phyloP scores from a whole-genome alignment of 2,797 vertebrate species.

The Masticophis lateralis region DNA sequence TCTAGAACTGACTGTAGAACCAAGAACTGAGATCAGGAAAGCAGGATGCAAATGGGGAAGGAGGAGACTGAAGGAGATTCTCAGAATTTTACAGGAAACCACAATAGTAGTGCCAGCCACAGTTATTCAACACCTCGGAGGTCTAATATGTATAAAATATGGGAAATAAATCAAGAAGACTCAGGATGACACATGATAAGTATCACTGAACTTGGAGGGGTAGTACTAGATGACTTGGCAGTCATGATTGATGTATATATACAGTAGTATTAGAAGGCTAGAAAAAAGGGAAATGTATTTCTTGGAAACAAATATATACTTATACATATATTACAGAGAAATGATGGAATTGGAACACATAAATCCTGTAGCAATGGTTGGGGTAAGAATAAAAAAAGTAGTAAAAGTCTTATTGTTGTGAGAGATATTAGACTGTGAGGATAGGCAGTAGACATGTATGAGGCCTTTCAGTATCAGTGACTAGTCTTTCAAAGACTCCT shows the following conservation, averaged over 20 bases:
- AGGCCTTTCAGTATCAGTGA: not conserved
- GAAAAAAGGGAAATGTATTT: not conserved
- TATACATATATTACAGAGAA: not conserved
- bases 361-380: not conserved
- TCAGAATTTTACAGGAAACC: not conserved
- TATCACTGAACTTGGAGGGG: not conserved
- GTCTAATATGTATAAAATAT: not conserved
- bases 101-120: not conserved
- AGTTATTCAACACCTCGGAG: not conserved
- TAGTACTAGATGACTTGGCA: not conserved
- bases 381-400: not conserved
- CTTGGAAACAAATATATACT: not conserved
- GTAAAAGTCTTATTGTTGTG: not conserved
- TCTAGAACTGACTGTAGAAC: not conserved
- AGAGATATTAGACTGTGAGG: not conserved
- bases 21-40: not conserved
- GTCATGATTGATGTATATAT: not conserved
- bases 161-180: not conserved
- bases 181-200: not conserved
- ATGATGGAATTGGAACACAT: not conserved
- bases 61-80: not conserved
- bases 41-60: not conserved
- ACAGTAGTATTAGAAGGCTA: not conserved
- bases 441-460: not conserved
- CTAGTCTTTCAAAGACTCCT: not conserved